Base-by-base conservation (phyloP, 2,797 vertebrate species). In the Poecilia gillii region DNA sequence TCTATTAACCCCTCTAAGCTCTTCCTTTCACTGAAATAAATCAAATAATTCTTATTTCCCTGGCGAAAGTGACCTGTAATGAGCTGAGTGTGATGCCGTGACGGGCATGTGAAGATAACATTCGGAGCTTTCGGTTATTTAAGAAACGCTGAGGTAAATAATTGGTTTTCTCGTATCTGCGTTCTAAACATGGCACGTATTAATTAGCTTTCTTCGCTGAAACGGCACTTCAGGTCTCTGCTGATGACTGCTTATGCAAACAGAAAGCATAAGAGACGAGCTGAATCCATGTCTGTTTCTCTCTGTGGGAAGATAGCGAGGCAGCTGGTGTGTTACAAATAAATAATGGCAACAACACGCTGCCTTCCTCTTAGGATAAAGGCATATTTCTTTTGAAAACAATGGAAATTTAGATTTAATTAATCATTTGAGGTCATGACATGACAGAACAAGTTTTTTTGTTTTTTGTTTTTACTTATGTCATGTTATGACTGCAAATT, bases 161-260 rank as follows among this genome's bases (percentile, higher is more conserved):
- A 94, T 93, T 92, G 85, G 66, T 87, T 93, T 94, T 90, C 84
- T 86, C 51, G 78, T 89, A 90, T 90, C 84, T 78, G 25, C n/a
- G 71, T 84, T 81, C 84, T 78, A 86, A 91, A 92, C 76, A 82
- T 49, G 70, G 78, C 77, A 59, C 79, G 59, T 47, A 73, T 79
- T 91, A 92, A 94, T 94, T 90, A 90, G 84, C 83, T 90, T 84
- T 83, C 71, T 57, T 74, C 18, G 49, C 81, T 89, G 84, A 90
- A 88, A 89, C 78, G 75, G 84, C 73, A 86, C 77, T 83, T 84
- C 72, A 9, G 86, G 76, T 81, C 74, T 81, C 78, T 73, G 84
- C 72, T 84, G 76, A 70, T 73, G 78, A 78, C 77, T 73, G 51
- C 79, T 82, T 81, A 88, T 73, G 77, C 75, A 79, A 75, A 66